Conservation (phyloP, 1,140 invertebrate species). For the Pseudomyrmex sp. region DNA sequence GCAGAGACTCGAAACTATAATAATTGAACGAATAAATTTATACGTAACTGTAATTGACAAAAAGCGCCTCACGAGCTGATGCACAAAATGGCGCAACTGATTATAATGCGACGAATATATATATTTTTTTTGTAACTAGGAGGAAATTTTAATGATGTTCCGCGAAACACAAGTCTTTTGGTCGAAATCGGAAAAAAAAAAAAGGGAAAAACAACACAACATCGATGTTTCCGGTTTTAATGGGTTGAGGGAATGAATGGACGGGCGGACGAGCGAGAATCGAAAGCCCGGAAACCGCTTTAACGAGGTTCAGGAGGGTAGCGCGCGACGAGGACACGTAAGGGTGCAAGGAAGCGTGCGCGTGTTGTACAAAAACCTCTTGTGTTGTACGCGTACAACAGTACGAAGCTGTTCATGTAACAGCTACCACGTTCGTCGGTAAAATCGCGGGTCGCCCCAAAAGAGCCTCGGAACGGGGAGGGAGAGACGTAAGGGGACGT, state of each 20-base stretch:
- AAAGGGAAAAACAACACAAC: background rate
- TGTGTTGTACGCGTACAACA: conserved; percentile 11
- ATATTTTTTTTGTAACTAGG: background rate
- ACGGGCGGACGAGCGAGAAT: conserved; percentile 21
- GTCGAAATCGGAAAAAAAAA: background rate
- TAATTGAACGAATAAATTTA: background rate
- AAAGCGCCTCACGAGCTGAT: background rate
- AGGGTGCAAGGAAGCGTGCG: conserved; percentile 9
- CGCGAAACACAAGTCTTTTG: conserved; percentile 6
- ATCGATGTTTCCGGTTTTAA: conserved; percentile 32
- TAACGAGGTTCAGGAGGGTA: conserved; percentile 33
- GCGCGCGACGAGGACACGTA: conserved; percentile 22
- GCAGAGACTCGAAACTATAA: background rate
- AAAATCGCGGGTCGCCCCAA: conserved; percentile 26
- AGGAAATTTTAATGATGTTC: conserved; percentile 20
- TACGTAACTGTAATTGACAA: background rate
- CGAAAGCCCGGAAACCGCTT: conserved; percentile 46
- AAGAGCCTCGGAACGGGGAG: background rate
- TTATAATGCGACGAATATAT: background rate
- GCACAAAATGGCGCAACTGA: background rate
- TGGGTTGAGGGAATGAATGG: background rate
- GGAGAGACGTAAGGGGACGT: background rate
- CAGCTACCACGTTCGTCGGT: background rate
- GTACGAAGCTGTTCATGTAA: conserved; percentile 28
- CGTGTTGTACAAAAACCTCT: conserved; percentile 21